Evolutionary conservation across 2,797 vertebrate genomes (phyloP), one percentile per base, ranked within the genome.

Genomic region (Chelonia mydas): DNA sequence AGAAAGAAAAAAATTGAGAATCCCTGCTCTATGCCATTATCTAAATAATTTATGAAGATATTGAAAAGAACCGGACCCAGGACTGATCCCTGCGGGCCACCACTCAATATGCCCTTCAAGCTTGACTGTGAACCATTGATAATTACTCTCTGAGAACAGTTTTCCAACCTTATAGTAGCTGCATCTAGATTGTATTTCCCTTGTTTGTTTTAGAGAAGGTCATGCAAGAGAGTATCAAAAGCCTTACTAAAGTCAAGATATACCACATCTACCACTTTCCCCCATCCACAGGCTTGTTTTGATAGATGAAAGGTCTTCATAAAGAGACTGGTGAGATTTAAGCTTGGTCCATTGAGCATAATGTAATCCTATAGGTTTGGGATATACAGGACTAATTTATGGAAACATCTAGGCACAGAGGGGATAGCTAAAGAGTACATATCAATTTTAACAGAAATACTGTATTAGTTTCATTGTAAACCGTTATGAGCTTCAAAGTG

Each of bases 391-490:
- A n/a, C 41, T 41, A 51, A 77, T 28, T 57, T 92, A 65, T 54
- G 31, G 41, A 57, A 33, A 49, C 45, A 54, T 86, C 85, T 76
- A 65, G 27, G 74, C 41, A 77, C 47, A 57, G 59, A 51, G 21
- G 53, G 57, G 83, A 77, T 82, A 81, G 81, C 47, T 83, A 87
- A 83, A 91, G 78, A 54, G 41, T 86, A 82, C 78, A 79, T 89
- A 83, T 86, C 83, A 86, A 33, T 89, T 86, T 86, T 81, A 72
- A 82, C 77, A 90, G 74, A 88, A 81, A 83, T 45, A 88, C 72
- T 77, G 45, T 84, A 55, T 49, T 92, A 53, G 23, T 86, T 88
- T 95, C 74, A 68, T 57, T 23, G 27, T 87, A 89, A 74, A 65
- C 31, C 4, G 1, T 51, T 87, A 55, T 76, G 65, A 83, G 92